These are phyloP conservation scores for Heterocephalus glaber DNA, from an alignment of 2,113 vertebrate species.

Conservation along the genomic window DNA sequence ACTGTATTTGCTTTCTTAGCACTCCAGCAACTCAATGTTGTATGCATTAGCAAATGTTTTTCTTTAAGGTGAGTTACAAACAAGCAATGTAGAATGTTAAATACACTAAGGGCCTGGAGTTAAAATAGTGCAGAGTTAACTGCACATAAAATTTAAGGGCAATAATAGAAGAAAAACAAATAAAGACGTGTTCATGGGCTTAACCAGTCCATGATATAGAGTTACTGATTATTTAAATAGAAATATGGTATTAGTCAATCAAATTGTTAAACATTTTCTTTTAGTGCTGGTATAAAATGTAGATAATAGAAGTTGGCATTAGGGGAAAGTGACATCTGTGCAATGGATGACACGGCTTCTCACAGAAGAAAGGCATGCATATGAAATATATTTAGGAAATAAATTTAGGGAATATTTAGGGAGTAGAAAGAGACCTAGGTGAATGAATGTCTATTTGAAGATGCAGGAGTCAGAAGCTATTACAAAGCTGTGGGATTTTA, in stretches of 20 bases:
- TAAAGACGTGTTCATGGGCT: too few relatives aligned
- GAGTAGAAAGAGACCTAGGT: background rate
- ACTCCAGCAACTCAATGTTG: background rate
- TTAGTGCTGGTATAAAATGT: background rate
- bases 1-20: background rate
- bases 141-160: too few relatives aligned
- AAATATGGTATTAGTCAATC: too few relatives aligned
- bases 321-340: background rate
- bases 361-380: background rate
- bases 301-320: background rate
- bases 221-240: too few relatives aligned
- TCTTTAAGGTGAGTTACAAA: background rate
- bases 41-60: too few relatives aligned
- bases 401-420: background rate
- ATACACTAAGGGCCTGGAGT: too few relatives aligned
- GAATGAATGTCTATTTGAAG: background rate
- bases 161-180: too few relatives aligned
- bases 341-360: background rate
- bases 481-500: background rate
- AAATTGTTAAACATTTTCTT: too few relatives aligned
- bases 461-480: background rate
- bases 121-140: too few relatives aligned
- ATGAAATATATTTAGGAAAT: background rate
- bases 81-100: background rate
- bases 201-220: too few relatives aligned